Percentiles rank a stretch among this genome's conserved stretches.
These are phyloP conservation scores for Apaloderma vittatum DNA, from an alignment of 2,113 vertebrate genomes.

Conservation along the genomic window DNA sequence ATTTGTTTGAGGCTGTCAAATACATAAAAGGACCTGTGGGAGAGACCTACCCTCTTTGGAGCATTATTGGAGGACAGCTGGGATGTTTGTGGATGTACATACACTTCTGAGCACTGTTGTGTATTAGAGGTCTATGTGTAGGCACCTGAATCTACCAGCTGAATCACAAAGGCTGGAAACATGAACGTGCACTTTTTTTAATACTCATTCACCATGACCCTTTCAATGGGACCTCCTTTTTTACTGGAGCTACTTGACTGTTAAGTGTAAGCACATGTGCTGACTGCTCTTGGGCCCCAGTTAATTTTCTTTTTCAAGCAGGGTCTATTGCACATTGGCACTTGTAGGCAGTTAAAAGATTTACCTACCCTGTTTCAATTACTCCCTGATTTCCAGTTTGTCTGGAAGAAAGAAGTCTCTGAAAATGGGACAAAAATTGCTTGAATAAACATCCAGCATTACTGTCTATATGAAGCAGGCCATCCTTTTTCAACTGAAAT, in stretches of 20 bases:
- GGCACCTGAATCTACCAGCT: neutral
- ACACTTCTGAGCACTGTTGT: neutral
- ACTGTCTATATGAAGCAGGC: neutral
- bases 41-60: rapidly evolving
- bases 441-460: neutral
- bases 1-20: too few species aligned
- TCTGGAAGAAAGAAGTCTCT: neutral
- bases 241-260: neutral
- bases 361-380: neutral
- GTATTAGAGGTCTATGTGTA: neutral
- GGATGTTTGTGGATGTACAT: neutral
- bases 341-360: neutral
- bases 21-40: neutral
- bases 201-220: neutral
- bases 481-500: neutral
- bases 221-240: neutral
- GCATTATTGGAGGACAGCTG: neutral
- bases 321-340: neutral
- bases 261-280: neutral
- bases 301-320: neutral
- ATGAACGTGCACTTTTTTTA: neutral
- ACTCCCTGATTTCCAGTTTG: neutral
- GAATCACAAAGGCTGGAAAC: neutral
- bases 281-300: neutral
- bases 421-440: neutral